phyloP scores from a whole-genome alignment of 1,140 invertebrate genomes.

The Bradysia coprophila region DNA sequence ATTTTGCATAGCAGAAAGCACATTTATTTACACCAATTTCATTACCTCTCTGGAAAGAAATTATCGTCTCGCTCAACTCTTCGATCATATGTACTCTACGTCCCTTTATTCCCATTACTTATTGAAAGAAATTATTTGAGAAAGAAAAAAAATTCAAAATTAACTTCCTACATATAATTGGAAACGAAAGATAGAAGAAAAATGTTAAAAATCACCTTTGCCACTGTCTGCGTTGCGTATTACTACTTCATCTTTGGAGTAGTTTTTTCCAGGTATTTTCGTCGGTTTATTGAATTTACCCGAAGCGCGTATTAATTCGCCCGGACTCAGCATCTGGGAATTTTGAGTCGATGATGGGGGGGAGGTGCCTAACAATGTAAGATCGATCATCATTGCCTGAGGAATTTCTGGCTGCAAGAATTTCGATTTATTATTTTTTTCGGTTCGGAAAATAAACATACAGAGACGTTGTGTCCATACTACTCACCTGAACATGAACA shows the following conservation, averaged over 20 bases:
- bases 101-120: constrained; percentile 98
- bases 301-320: constrained; percentile 70
- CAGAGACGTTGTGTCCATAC: background rate
- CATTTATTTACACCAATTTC: too few relatives aligned
- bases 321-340: constrained; percentile 42
- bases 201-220: constrained; percentile 48
- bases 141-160: background rate
- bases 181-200: too few relatives aligned
- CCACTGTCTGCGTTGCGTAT: constrained; percentile 86
- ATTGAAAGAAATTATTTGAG: constrained; percentile 3
- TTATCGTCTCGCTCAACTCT: constrained; percentile 91
- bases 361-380: constrained; percentile 23
- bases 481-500: constrained; percentile 49
- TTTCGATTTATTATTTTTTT: too few relatives aligned
- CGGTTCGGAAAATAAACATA: too few relatives aligned
- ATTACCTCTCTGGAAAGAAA: constrained; percentile 96
- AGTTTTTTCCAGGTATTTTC: constrained; percentile 76
- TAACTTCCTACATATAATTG: too few relatives aligned
- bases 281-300: constrained; percentile 78
- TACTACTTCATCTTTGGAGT: constrained; percentile 83
- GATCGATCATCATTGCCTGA: constrained; percentile 1
- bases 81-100: constrained; percentile 93
- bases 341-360: constrained; percentile 24
- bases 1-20: too few relatives aligned
- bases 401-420: constrained; percentile 1